Evolutionary conservation across 2,888 invertebrate genomes (phyloP), one percentile per base, ranked within the genome.

Genomic region (Hemaris fuciformis): DNA sequence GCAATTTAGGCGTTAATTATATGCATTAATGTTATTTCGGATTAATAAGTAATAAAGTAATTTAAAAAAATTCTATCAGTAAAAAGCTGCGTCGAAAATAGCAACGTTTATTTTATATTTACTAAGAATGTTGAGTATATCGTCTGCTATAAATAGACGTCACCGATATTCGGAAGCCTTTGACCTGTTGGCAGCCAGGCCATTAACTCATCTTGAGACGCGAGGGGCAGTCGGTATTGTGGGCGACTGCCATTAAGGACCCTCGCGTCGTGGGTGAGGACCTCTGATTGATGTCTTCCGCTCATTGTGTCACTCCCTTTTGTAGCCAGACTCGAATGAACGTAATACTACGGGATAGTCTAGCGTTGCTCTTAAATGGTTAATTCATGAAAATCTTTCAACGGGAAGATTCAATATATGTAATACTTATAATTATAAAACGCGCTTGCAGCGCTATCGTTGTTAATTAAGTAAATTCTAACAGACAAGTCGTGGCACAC

Each of bases 241-340:
- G 68, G 53, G 53, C 53, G 53, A 53, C 18, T 15, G 27, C 31
- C 27, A 31, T 53, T 53, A 53, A 70, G 80, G 77, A 79, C 79
- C 80, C 81, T 80, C 80, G 77, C 75, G 73, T 70, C 74, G 82
- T 81, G 82, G 83, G 79, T 80, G 84, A 83, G 78, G 83, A 80
- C 77, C 78, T 69, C 84, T 85, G 87, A 88, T 88, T 86, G 86
- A 83, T 81, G 76, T 80, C 80, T 85, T 88, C 88, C 88, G 88
- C 79, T 84, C 82, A 88, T 88, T 88, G 88, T 88, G 80, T 83
- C 80, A 81, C 78, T 81, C 83, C 83, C 83, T 81, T 79, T 75
- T 77, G 76, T 80, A 77, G 72, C 76, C 75, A 76, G 76, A 75
- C 74, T 68, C 70, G 76, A 70, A 73, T 69, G 68, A 59, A 67